phyloP scores from a whole-genome alignment of 2,113 vertebrate genomes.

The Perca schrenkii region DNA sequence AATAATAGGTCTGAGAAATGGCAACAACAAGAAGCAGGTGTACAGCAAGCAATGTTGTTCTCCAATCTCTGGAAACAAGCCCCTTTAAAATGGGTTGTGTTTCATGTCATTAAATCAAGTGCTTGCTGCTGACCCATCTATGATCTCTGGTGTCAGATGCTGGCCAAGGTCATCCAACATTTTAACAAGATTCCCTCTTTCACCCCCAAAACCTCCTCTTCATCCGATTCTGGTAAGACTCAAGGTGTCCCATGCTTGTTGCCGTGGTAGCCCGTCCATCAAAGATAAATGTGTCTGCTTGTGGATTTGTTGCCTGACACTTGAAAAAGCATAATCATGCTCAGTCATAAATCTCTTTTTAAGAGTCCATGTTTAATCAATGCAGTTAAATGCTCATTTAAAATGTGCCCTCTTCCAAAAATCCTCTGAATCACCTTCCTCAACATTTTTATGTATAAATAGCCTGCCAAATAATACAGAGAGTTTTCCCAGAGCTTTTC shows the following conservation, averaged over 20 bases:
- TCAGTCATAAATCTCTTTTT: slow-evolving; percentile 68
- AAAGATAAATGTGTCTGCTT: slow-evolving; percentile 70
- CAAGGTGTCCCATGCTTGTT: slow-evolving; percentile 72
- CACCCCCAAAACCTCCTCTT: slow-evolving; percentile 48
- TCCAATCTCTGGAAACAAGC: slow-evolving; percentile 65
- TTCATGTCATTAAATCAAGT: slow-evolving; percentile 86
- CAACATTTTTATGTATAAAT: slow-evolving; percentile 40
- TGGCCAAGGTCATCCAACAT: slow-evolving; percentile 84
- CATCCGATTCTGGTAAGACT: slow-evolving; percentile 75
- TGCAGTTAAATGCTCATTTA: slow-evolving; percentile 80
- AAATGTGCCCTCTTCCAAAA: slow-evolving; percentile 69
- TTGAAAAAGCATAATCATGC: slow-evolving; percentile 59
- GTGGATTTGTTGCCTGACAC: slow-evolving; percentile 73
- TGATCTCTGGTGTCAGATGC: slow-evolving; percentile 82
- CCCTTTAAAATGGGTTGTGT: slow-evolving; percentile 69
- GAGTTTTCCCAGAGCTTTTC: not conserved
- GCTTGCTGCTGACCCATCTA: slow-evolving; percentile 80
- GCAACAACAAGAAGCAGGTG: slow-evolving; percentile 50
- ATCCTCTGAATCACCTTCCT: slow-evolving; percentile 71
- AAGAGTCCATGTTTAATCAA: slow-evolving; percentile 68
- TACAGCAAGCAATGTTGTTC: slow-evolving; percentile 46
- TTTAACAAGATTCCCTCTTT: slow-evolving; percentile 84
- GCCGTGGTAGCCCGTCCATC: slow-evolving; percentile 55
- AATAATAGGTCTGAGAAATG: slow-evolving; percentile 40
- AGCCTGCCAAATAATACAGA: slow-evolving; percentile 35